Percentiles rank a stretch among this genome's conserved stretches.
Evolutionary conservation across 2,113 vertebrate genomes (phyloP).

Genomic region (Ardeotis arabs): DNA sequence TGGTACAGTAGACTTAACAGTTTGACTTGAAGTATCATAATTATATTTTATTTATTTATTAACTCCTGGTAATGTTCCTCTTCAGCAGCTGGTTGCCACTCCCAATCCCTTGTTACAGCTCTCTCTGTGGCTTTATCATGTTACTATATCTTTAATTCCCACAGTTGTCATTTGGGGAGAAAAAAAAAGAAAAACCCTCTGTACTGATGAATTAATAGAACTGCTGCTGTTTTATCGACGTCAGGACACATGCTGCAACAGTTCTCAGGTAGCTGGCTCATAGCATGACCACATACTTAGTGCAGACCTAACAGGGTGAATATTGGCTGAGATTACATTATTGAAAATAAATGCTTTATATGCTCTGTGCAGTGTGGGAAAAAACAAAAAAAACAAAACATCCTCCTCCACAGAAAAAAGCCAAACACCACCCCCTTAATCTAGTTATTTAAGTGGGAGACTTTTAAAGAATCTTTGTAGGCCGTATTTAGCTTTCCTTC

Average conservation of each 20-base stretch:
- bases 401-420: not conserved
- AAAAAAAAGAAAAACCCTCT: not conserved
- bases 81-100: not conserved
- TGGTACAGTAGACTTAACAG: not conserved
- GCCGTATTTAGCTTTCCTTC: not conserved
- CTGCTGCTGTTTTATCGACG: not conserved
- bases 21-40: not conserved
- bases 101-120: not conserved
- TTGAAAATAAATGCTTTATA: not conserved
- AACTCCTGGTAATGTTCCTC: not conserved
- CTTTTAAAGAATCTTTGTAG: not conserved
- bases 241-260: not conserved
- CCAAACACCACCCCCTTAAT: not conserved
- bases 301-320: not conserved
- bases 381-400: not conserved
- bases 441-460: not conserved
- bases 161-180: not conserved
- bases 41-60: not conserved
- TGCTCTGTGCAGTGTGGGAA: not conserved
- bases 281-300: not conserved
- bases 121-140: not conserved
- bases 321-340: not conserved
- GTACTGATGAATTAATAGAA: not conserved
- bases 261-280: not conserved
- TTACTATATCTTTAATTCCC: not conserved